Evolutionary conservation across 2,888 invertebrate genomes (phyloP).

Genomic region (Acleris holmiana): DNA sequence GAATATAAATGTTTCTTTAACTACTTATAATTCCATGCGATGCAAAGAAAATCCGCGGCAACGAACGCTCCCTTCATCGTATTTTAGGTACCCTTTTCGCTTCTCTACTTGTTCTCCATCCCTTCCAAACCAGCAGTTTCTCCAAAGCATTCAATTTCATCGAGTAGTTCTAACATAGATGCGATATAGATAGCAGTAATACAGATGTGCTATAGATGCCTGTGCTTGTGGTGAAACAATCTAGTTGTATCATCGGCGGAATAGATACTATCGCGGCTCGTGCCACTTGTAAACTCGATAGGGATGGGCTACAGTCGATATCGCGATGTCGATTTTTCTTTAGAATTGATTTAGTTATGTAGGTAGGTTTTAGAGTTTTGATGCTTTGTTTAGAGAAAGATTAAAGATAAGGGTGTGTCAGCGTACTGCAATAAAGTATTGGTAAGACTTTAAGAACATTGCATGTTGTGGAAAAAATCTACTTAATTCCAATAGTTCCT

Average conservation of each 20-base stretch:
- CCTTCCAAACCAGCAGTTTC: slow-evolving; percentile 19
- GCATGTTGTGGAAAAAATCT: too few species aligned
- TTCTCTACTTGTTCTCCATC: neutral
- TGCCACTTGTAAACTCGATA: slow-evolving; percentile 77
- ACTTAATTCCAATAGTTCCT: too few species aligned
- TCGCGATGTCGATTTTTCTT: slow-evolving; percentile 44
- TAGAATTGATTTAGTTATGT: neutral
- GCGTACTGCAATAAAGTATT: too few species aligned
- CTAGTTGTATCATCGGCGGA: slow-evolving; percentile 77
- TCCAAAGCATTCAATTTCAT: slow-evolving; percentile 21
- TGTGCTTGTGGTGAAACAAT: slow-evolving; percentile 68
- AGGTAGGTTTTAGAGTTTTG: neutral
- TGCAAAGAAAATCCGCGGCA: neutral
- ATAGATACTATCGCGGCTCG: slow-evolving; percentile 78
- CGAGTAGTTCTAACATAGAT: slow-evolving; percentile 14
- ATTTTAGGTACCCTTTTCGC: neutral
- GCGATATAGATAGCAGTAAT: slow-evolving; percentile 27
- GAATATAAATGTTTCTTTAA: too few species aligned
- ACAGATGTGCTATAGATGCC: slow-evolving; percentile 37
- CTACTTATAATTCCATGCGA: too few species aligned
- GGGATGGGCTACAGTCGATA: slow-evolving; percentile 51
- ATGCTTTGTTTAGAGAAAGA: too few species aligned
- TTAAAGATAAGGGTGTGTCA: too few species aligned
- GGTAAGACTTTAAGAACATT: too few species aligned
- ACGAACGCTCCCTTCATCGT: neutral